A percentile compares a stretch with the other conserved stretches of the same genome.
These are phyloP conservation scores for Trichogramma pretiosum DNA, from an alignment of 1,140 invertebrate genomes.

Conservation along the genomic window DNA sequence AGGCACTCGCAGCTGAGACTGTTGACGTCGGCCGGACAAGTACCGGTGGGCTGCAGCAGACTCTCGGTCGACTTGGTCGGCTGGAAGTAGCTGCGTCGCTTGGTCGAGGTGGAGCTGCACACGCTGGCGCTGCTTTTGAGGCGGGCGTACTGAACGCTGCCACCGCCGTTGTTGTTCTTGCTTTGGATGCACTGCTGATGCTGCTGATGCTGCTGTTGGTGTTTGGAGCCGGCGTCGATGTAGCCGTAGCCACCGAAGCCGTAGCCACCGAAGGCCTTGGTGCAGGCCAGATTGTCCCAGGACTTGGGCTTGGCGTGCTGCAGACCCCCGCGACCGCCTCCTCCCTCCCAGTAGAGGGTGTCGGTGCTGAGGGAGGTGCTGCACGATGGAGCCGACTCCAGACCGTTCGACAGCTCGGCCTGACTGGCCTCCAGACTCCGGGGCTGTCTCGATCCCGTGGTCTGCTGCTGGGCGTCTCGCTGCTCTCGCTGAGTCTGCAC, in stretches of 20 bases:
- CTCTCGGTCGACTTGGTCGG: constrained; percentile 72
- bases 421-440: constrained; percentile 71
- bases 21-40: constrained; percentile 49
- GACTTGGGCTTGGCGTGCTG: constrained; percentile 72
- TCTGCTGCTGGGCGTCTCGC: constrained; percentile 23
- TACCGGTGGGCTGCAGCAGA: constrained; percentile 48
- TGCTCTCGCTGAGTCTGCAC: constrained; percentile 24
- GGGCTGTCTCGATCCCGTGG: constrained; percentile 62
- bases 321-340: constrained; percentile 46
- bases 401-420: constrained; percentile 50
- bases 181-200: constrained; percentile 38
- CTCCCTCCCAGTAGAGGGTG: constrained; percentile 71
- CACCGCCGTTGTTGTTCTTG: no score
- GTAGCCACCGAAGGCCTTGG: constrained; percentile 72
- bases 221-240: constrained; percentile 57
- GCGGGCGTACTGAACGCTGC: no score
- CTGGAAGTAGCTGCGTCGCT: constrained; percentile 46
- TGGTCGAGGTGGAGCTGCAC: constrained; percentile 40
- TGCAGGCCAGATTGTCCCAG: constrained; percentile 78
- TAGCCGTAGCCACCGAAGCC: constrained; percentile 79
- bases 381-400: constrained; percentile 61
- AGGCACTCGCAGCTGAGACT: constrained; percentile 60
- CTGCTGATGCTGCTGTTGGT: constrained; percentile 37
- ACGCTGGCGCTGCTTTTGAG: no score
- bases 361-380: constrained; percentile 76